Conservation (phyloP, 2,113 vertebrate species). For the Pavo muticus region DNA sequence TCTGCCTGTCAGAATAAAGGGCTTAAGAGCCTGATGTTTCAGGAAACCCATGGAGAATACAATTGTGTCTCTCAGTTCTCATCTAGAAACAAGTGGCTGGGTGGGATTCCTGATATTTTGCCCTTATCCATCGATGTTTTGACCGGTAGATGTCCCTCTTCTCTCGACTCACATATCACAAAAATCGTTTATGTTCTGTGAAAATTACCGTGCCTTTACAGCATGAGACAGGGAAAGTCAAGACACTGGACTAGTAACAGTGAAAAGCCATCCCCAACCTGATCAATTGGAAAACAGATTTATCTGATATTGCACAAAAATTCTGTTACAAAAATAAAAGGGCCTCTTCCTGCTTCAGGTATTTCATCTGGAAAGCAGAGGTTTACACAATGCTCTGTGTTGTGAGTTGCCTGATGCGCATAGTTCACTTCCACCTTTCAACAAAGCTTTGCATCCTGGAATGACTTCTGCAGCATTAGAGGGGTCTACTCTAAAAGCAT, state of each 20-base stretch:
- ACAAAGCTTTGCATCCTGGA: not conserved
- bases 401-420: not conserved
- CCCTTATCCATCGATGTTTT: not conserved
- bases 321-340: not conserved
- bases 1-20: not conserved
- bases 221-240: not conserved
- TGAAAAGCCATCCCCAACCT: not conserved
- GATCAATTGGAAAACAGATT: not conserved
- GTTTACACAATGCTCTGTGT: fast-evolving
- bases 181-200: not conserved
- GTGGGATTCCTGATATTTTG: not conserved
- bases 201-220: not conserved
- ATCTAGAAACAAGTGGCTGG: fast-evolving
- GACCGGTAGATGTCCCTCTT: conserved; percentile 42
- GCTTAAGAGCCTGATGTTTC: not conserved
- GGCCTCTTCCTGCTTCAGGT: not conserved
- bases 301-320: not conserved
- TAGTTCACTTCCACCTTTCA: not conserved
- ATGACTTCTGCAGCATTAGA: not conserved
- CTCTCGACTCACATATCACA: not conserved
- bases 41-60: not conserved
- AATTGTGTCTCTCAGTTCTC: not conserved
- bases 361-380: not conserved
- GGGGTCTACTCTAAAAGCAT: not conserved
- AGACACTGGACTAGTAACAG: not conserved